These are phyloP conservation scores for Lateolabrax maculatus DNA, from an alignment of 2,797 vertebrate genomes.

Conservation along the genomic window DNA sequence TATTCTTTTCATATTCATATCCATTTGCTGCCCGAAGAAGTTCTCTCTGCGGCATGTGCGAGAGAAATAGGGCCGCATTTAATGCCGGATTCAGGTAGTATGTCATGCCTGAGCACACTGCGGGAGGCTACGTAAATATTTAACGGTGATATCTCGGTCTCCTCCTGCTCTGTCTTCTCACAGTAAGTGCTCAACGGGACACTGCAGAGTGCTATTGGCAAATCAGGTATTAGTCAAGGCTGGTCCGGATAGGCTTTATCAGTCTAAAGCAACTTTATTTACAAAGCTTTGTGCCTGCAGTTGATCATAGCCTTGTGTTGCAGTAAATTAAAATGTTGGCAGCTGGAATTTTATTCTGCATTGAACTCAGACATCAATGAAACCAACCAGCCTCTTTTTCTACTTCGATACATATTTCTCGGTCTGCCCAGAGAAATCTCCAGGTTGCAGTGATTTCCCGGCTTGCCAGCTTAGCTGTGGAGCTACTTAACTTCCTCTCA, in stretches of 20 bases:
- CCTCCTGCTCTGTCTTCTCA: conserved; percentile 45
- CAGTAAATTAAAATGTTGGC: background rate
- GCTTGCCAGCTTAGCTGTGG: conserved; percentile 34
- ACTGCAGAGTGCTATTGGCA: conserved; percentile 38
- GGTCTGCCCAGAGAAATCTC: conserved; percentile 11
- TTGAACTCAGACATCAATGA: background rate
- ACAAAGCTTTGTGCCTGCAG: conserved; percentile 7
- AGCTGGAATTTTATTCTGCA: background rate
- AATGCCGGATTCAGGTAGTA: conserved; percentile 70
- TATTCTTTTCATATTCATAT: conserved; percentile 76
- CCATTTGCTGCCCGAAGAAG: conserved; percentile 63
- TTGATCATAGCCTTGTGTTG: background rate
- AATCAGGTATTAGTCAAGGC: conserved; percentile 42
- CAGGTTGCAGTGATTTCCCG: conserved; percentile 36
- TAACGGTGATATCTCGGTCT: conserved; percentile 62
- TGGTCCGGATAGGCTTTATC: conserved; percentile 24
- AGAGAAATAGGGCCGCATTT: conserved; percentile 60
- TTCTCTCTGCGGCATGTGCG: conserved; percentile 47
- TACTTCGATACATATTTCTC: background rate
- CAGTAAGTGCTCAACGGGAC: conserved; percentile 51
- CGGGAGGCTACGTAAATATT: conserved; percentile 76
- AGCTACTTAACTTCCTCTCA: conserved; percentile 58
- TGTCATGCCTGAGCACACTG: conserved; percentile 69
- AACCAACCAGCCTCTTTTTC: background rate
- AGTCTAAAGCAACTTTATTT: conserved; percentile 7